phyloP scores from a whole-genome alignment of 2,113 vertebrate genomes.

The Heloderma charlesbogerti region DNA sequence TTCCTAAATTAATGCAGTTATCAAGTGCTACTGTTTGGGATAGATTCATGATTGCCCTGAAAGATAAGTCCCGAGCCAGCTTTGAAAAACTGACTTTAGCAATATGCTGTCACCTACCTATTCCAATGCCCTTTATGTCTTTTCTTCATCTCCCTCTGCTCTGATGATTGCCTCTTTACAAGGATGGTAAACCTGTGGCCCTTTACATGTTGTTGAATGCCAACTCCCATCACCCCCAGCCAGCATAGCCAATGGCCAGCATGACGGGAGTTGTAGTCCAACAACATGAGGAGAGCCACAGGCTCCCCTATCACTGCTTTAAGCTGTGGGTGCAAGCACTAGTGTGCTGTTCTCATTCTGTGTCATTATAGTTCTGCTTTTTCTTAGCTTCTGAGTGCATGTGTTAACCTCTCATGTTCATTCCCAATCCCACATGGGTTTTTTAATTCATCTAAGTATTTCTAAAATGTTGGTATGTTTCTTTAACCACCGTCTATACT shows the following conservation, averaged over 20 bases:
- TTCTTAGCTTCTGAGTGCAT: background rate
- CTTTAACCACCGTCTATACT: conserved; percentile 15
- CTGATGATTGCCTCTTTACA: background rate
- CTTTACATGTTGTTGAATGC: background rate
- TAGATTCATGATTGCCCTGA: background rate
- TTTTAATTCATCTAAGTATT: background rate
- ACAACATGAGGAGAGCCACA: background rate
- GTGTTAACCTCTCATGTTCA: background rate
- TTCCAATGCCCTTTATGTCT: background rate
- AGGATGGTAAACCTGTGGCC: background rate
- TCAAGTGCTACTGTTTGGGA: background rate
- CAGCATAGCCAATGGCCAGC: background rate
- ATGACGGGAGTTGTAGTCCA: background rate
- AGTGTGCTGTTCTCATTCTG: background rate
- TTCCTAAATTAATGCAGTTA: background rate
- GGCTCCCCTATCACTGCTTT: background rate
- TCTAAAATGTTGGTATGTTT: background rate
- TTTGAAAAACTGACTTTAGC: background rate
- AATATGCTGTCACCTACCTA: background rate
- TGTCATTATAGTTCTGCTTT: background rate
- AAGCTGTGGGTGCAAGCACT: background rate
- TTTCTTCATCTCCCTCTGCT: background rate
- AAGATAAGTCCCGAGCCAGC: background rate
- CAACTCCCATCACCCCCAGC: background rate
- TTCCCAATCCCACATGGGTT: background rate